Base-by-base conservation (phyloP, 2,797 vertebrate genomes). In the Cichlasoma orientale region DNA sequence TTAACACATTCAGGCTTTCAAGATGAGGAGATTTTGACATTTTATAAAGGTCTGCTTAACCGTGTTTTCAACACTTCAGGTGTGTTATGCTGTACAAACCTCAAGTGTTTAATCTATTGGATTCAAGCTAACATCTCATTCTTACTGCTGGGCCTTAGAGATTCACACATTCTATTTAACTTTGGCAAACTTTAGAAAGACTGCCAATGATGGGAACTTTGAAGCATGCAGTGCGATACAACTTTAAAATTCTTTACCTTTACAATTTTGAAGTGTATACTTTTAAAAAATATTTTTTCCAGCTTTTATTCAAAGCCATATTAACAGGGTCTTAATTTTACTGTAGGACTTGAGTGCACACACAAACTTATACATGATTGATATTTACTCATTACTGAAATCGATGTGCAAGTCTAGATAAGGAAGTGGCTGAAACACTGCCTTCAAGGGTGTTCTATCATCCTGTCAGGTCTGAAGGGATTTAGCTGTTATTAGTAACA, bases 371-470 rank as follows among this genome's bases (percentile, higher is more conserved):
- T 25, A 31, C 14, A 41, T 83, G 76, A 82, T 84, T 74, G 82
- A 78, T 82, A 72, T 74, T 66, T 44, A n/a, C n/a, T 75, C 38
- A 14, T 25, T 73, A 72, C 77, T 54, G 53, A 75, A 80, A 52
- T 27, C 72, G 79, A 87, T 74, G 55, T 82, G 44, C 29, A 41
- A 75, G 68, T 23, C 76, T 52, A 71, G 72, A 83, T 78, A 57
- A 47, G 21, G 47, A 38, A 53, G 53, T 44, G 57, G 75, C 59
- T 61, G 31, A 19, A 80, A 77, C 25, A 23, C 75, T 63, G 52
- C 53, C 69, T 77, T 36, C 12, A 25, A 63, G 68, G 25, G 53
- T 79, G 50, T 80, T 92, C 86, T 77, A 80, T 93, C 81, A 86
- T 73, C 38, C 57, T 83, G 82, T 80, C 80, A 79, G 36, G 71